Conservation (phyloP, 2,797 vertebrate genomes). For the Lepilemur ruficaudatus region DNA sequence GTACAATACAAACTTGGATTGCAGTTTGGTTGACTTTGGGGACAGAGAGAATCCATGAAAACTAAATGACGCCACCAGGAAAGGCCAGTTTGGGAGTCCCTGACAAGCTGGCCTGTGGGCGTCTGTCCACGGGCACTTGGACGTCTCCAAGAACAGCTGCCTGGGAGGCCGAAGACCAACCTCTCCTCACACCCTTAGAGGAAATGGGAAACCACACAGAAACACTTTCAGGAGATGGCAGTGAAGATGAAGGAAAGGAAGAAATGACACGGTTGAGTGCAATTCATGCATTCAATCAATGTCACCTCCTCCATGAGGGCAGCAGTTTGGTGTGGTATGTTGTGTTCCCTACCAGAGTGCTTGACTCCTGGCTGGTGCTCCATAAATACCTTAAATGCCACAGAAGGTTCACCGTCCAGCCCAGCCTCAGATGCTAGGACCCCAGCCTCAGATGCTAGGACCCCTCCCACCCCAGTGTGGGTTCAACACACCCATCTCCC, state of each 20-base stretch:
- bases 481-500: neutral
- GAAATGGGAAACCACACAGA: neutral
- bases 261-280: neutral
- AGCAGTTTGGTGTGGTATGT: accelerated
- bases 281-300: neutral
- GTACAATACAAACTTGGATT: neutral
- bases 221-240: accelerated
- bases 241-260: neutral
- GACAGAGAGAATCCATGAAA: neutral
- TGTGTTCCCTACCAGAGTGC: neutral
- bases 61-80: neutral
- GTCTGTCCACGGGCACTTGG: neutral
- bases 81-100: neutral
- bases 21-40: neutral
- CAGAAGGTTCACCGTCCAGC: neutral
- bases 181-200: neutral
- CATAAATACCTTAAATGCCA: neutral
- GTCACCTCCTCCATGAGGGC: neutral
- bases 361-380: neutral
- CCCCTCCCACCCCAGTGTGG: neutral
- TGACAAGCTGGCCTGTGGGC: neutral
- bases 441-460: neutral
- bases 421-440: neutral
- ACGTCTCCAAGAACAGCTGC: neutral
- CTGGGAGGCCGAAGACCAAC: neutral